Base-by-base conservation (phyloP, 2,888 invertebrate genomes). In the Chrysolina americana region DNA sequence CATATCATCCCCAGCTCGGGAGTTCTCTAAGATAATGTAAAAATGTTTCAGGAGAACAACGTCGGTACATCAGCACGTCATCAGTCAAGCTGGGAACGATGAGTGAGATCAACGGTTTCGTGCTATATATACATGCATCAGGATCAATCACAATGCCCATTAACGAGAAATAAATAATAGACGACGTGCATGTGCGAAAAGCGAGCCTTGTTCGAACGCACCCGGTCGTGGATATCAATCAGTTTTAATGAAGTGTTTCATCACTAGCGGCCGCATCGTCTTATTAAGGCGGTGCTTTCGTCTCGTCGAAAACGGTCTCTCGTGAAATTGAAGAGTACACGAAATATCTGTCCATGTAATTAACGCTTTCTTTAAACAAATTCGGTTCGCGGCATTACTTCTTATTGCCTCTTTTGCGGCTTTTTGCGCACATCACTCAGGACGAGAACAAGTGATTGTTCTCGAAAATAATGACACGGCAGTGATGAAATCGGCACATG, bases 161-260 rank as follows among this genome's bases (percentile, higher is more conserved):
- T 41, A 70, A 50, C 62, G 44, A 59, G 59, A 50, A 68, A 56
- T 41, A 62, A 44, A 69, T 69, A 62, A 69, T 64, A 65, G 50
- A 63, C 41, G 41, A 66, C 23, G 59, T 63, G 65, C 48, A 66
- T 69, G 70, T 69, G 62, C 59, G 64, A 70, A 70, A 56, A 71
- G 69, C 65, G 41, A 64, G 74, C 74, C 48, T 23, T 17, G 28
- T 28, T 36, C 59, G 36, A 59, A 59, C 56, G 56, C 56, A 56
- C 56, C 56, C 56, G 56, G 56, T 56, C 74, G 47, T 23, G 71
- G 70, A 53, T 68, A 74, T 74, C 74, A 71, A 74, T 74, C 74
- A 74, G 71, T 65, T 70, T 74, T 74, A 74, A 74, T 74, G 74
- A 74, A 71, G 71, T 63, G 70, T 74, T 74, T 74, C 74, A 71